Conservation (phyloP, 2,888 invertebrate genomes). For the Clunio marinus region DNA sequence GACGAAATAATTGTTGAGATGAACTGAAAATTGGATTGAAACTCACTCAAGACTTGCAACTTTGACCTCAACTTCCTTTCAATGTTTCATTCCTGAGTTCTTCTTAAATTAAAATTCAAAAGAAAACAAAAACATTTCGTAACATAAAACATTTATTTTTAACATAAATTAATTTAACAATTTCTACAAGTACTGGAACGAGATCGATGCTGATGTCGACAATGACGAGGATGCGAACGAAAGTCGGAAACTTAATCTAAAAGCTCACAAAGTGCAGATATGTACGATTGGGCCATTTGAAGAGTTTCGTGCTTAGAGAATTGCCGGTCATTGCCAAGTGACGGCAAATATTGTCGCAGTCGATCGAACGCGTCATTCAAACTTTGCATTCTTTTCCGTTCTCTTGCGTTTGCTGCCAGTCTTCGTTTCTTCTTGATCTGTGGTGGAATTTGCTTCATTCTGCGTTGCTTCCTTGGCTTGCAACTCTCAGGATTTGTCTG, state of each 20-base stretch:
- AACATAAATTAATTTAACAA: slow-evolving; percentile 6
- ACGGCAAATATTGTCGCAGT: slow-evolving; percentile 85
- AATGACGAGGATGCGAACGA: too few relatives aligned
- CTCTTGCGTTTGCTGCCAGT: slow-evolving; percentile 88
- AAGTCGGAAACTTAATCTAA: slow-evolving; percentile 61
- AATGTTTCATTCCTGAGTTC: too few relatives aligned
- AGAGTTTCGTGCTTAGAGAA: slow-evolving; percentile 93
- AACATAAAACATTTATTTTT: neutral
- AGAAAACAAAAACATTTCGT: neutral
- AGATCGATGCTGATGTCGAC: too few relatives aligned
- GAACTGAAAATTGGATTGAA: slow-evolving; percentile 5
- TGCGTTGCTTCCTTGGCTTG: slow-evolving; percentile 52
- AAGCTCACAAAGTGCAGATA: slow-evolving; percentile 82
- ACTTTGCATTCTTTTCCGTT: slow-evolving; percentile 88
- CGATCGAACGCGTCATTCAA: slow-evolving; percentile 91
- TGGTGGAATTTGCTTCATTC: slow-evolving; percentile 68
- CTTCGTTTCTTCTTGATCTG: slow-evolving; percentile 76
- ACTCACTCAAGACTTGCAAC: neutral
- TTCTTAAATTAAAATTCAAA: too few relatives aligned
- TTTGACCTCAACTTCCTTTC: neutral
- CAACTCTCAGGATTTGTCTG: neutral
- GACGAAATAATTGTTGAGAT: slow-evolving; percentile 27
- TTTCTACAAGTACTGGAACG: too few relatives aligned
- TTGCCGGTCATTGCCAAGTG: slow-evolving; percentile 84
- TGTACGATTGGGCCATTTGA: slow-evolving; percentile 96